A percentile compares a stretch with the other conserved stretches of the same genome.
Conservation (phyloP, 2,888 invertebrate genomes). For the Acleris holmiana region DNA sequence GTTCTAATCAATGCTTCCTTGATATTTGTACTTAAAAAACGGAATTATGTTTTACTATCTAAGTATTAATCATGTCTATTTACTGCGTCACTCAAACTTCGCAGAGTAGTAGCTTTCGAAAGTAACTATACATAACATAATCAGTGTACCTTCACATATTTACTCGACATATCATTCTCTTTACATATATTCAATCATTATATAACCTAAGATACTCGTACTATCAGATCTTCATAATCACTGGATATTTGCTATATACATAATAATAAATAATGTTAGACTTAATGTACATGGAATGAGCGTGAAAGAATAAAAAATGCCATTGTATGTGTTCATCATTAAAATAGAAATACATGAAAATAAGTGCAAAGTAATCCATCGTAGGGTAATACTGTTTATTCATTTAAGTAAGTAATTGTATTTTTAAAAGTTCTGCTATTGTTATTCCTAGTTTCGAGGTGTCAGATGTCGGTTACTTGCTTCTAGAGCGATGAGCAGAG, state of each 20-base stretch:
- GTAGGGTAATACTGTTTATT: too few relatives aligned
- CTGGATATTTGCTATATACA: constrained; percentile 17
- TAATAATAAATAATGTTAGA: constrained; percentile 13
- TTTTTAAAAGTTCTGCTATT: too few relatives aligned
- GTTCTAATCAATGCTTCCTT: neutral
- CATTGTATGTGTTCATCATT: constrained; percentile 72
- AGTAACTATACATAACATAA: constrained; percentile 30
- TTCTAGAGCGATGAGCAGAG: too few relatives aligned
- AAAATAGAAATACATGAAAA: constrained; percentile 41
- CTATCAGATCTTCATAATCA: constrained; percentile 29
- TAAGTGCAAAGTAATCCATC: constrained; percentile 16
- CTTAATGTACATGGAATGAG: constrained; percentile 43
- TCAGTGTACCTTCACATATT: constrained; percentile 34
- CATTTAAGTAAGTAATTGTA: too few relatives aligned
- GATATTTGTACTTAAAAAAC: constrained; percentile 1
- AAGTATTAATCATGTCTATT: constrained; percentile 9
- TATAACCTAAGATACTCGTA: constrained; percentile 16
- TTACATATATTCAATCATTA: too few relatives aligned
- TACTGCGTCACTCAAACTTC: constrained; percentile 8
- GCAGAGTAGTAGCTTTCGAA: constrained; percentile 20
- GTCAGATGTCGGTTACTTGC: too few relatives aligned
- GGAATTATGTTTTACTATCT: constrained; percentile 1
- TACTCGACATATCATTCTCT: constrained; percentile 33
- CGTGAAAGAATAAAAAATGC: constrained; percentile 55
- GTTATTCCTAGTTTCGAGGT: too few relatives aligned